Base-by-base conservation (phyloP, 2,888 invertebrate genomes). In the Celastrina argiolus region DNA sequence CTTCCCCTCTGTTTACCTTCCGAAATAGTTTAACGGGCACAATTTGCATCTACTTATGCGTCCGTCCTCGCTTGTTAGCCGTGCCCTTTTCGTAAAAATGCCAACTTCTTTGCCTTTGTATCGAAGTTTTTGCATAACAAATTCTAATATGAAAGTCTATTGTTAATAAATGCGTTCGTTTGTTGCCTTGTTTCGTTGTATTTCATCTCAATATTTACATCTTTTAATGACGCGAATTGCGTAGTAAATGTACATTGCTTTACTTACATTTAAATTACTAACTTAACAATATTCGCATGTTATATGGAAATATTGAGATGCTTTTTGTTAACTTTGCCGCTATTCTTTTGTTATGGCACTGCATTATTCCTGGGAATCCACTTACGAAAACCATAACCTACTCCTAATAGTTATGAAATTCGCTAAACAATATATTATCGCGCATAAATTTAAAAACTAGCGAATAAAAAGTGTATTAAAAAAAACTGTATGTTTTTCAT, bases 21-120 rank as follows among this genome's bases (percentile, higher is more conserved):
- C 84, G 86, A 89, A 91, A 91, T 91, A 91, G 91, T 91, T 91
- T 89, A 89, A 90, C 91, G 87, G 87, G 82, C 82, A 85, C 91
- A 88, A 91, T 91, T 91, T 91, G 89, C 91, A 91, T 91, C 84
- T 89, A 81, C 83, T 90, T 91, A 90, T 89, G 86, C 89, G 79
- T 79, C 85, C 88, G 83, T 85, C 90, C 88, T 87, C 78, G 77
- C 82, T 88, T 86, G 87, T 89, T 89, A 90, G 84, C 87, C 84
- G 83, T 83, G 80, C 83, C 84, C 82, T 74, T 76, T 75, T 77
- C 72, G 69, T 72, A 71, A 75, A 70, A 66, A 68, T 67, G 65
- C 34, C 26, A 65, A 68, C 63, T 42, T 70, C 59, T 42, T 58
- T 36, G 64, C 65, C 58, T 65, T 65, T 65, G 58, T 56, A 56